Conservation (phyloP, 2,888 invertebrate species). For the Leptopilina drosophilae region DNA sequence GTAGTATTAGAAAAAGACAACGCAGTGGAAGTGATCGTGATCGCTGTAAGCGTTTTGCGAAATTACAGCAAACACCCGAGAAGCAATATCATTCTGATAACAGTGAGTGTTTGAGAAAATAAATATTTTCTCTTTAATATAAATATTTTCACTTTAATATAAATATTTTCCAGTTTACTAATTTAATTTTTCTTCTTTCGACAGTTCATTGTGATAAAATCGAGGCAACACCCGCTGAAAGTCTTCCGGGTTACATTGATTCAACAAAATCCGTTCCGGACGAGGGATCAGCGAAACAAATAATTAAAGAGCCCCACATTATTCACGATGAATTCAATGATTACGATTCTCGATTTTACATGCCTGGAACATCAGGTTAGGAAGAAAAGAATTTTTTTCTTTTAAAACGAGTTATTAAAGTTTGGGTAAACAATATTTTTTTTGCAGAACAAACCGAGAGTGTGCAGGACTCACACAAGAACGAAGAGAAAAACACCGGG, state of each 20-base stretch:
- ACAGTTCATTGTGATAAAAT: constrained; percentile 57
- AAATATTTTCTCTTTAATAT: background rate
- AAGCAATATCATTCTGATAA: constrained; percentile 45
- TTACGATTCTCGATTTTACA: background rate
- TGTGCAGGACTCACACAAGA: background rate
- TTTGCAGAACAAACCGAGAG: background rate
- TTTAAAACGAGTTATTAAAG: background rate
- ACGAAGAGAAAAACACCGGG: constrained; percentile 27
- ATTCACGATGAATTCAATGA: constrained; percentile 10
- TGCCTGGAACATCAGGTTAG: constrained; percentile 9
- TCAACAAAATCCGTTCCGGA: constrained; percentile 47
- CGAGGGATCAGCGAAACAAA: background rate
- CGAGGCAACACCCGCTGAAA: constrained; percentile 71
- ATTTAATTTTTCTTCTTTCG: constrained; percentile 20
- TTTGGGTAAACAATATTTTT: background rate
- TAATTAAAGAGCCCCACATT: background rate
- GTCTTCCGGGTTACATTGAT: constrained; percentile 66
- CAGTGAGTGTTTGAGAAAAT: background rate
- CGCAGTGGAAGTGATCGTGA: constrained; percentile 68
- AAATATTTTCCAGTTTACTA: constrained; percentile 39
- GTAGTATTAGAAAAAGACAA: constrained; percentile 67
- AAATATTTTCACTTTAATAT: constrained; percentile 20
- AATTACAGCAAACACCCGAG: constrained; percentile 54
- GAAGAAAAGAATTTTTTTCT: background rate
- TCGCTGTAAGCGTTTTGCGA: constrained; percentile 66